Base-by-base conservation (phyloP, 2,113 vertebrate genomes). In the Chaetorhynchus papuensis region DNA sequence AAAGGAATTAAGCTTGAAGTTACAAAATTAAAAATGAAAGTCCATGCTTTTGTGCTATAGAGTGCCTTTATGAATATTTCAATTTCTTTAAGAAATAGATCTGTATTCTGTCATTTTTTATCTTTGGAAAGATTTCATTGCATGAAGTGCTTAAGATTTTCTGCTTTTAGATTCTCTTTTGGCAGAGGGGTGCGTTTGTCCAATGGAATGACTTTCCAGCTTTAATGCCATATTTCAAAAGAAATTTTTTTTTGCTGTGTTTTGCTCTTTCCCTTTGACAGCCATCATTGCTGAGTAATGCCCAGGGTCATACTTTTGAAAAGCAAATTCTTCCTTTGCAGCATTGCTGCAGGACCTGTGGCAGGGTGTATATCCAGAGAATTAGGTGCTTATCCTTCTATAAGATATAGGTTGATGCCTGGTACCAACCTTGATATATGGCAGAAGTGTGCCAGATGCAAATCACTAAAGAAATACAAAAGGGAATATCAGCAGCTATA, bases 201-300 rank as follows among this genome's bases (percentile, higher is more conserved):
- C 72, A 49, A 16, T 77, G 61, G 50, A 84, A 91, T 84, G 45
- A 49, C 14, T 81, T 61, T 68, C 68, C 56, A 87, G 66, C 37
- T 69, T 77, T 94, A 92, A 76, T 60, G 44, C 39, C 60, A 2
- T 87, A 63, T 72, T 95, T 94, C 79, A 83, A 65, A 91, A 91
- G 11, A 65, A 15, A 15, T 59, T 64, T 80, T 89, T 79, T 79
- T 76, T 72, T 72, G 20, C 56, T 64, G 60, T 60, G 37, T 53
- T 84, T 93, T 87, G n/a, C 52, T 71, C 41, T 94, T 84, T 94
- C 14, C 31, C 14, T 83, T 66, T 91, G 87, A 79, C 86, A 91
- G 44, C 69, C 88, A 77, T 87, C 94, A 75, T 57, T 90, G 93
- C 94, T 96, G 89, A 95, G 77, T 94, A 95, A 96, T 94, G 94